Conservation (phyloP, 2,888 invertebrate genomes). For the Elegia similella region DNA sequence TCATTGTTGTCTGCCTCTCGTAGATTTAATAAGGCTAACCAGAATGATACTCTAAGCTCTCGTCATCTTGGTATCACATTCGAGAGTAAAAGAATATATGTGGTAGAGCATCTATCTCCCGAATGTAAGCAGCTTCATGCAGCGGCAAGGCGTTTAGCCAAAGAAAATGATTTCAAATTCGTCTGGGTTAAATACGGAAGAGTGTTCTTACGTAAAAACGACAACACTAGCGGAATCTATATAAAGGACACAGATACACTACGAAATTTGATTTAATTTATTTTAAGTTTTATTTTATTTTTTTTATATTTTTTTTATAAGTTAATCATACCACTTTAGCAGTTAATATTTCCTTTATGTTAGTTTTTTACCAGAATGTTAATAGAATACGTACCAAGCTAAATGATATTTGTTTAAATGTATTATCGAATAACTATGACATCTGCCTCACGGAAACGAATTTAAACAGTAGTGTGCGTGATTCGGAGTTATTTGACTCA, state of each 20-base stretch:
- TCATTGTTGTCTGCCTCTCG: too few species aligned
- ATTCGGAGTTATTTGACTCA: not conserved
- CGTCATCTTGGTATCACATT: slow-evolving; percentile 9
- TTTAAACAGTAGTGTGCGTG: not conserved
- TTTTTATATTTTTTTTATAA: not conserved
- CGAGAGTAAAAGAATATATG: slow-evolving; percentile 12
- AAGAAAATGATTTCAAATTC: slow-evolving; percentile 8
- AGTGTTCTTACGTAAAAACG: too few species aligned
- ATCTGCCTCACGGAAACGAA: not conserved
- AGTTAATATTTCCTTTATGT: too few species aligned
- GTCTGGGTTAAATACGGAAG: not conserved
- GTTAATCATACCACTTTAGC: too few species aligned
- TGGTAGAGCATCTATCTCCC: slow-evolving; percentile 18
- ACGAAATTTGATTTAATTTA: not conserved
- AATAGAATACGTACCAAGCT: slow-evolving; percentile 10
- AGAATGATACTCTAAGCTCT: slow-evolving; percentile 6
- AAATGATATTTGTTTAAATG: not conserved
- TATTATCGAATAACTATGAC: not conserved
- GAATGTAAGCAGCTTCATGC: slow-evolving; percentile 14
- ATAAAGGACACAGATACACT: not conserved
- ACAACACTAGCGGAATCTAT: too few species aligned
- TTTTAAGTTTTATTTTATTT: not conserved
- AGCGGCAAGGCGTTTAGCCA: slow-evolving; percentile 8
- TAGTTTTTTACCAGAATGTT: slow-evolving; percentile 8
- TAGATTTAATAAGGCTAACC: slow-evolving; percentile 14